These are phyloP conservation scores for Aplysina aerophoba DNA, from an alignment of 37 sponge, comb jelly and placozoan species.

Conservation along the genomic window DNA sequence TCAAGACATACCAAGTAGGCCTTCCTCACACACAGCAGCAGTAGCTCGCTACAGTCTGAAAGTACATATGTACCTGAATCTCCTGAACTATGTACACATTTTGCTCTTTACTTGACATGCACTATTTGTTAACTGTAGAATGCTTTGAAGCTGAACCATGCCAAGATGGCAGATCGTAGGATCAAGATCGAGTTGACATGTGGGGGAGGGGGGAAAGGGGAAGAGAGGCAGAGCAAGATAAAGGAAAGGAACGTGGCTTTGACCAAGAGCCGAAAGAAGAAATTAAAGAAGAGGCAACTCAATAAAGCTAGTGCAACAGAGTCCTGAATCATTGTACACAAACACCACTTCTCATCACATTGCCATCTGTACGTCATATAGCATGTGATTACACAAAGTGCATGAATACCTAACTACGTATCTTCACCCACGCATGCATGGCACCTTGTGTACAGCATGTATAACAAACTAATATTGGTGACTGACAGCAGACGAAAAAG, in stretches of 20 bases:
- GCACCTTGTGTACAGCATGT: no score
- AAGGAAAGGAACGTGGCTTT: conserved; percentile 62
- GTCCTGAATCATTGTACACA: not conserved
- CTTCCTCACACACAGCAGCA: not conserved
- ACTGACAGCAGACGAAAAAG: no score
- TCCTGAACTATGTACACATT: conserved; percentile 16
- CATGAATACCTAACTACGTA: not conserved
- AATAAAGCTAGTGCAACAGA: no score
- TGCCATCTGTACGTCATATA: no score
- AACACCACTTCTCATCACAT: not conserved
- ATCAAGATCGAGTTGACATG: conserved; percentile 93
- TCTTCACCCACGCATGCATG: no score
- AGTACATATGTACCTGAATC: no score
- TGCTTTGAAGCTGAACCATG: conserved; percentile 84
- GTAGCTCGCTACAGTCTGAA: not conserved
- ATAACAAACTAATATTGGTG: no score
- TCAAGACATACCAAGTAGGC: conserved; percentile 49
- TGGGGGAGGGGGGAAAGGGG: conserved; percentile 92
- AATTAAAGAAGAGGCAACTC: not conserved
- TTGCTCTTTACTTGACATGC: no score
- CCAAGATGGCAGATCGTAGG: conserved; percentile 59
- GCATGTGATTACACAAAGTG: not conserved
- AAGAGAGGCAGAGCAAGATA: conserved; percentile 71
- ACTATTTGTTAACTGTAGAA: no score
- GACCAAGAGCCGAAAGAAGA: conserved; percentile 4